Base-by-base conservation (phyloP, 2,113 vertebrate genomes). In the Zingel zingel region DNA sequence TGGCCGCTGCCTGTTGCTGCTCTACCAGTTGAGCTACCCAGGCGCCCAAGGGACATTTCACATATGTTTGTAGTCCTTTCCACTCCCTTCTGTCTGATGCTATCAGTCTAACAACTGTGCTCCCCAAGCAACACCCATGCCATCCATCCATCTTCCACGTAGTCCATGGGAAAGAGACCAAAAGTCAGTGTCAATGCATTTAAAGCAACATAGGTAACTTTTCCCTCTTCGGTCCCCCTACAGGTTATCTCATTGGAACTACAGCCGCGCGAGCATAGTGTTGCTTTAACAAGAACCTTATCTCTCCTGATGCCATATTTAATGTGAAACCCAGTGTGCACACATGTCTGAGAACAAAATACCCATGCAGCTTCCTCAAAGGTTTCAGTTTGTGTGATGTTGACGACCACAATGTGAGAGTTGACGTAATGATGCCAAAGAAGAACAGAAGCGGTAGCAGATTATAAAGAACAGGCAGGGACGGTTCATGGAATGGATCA, bases 291-390 rank as follows among this genome's bases (percentile, higher is more conserved):
- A 30, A 10, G 30, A 74, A 39, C 16, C 0, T 11, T n/a, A 51
- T 72, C 53, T 62, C 7, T n/a, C 8, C 4, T 48, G 15, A 25
- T n/a, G 65, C 0, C 10, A 4, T 51, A 16, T 0, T 68, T 12
- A 14, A 8, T 23, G 36, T 68, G 54, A 85, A 86, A 88, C 47
- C 56, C 30, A 39, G 54, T 58, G 59, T 57, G n/a, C 25, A n/a
- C 48, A 50, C 56, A 65, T 48, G 30, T 23, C 58, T 80, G 82
- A 73, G 81, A 74, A 21, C 33, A 53, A 72, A 43, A 43, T 11
- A 63, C 21, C 4, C 57, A n/a, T n/a, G n/a, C n/a, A 47, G 68
- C 86, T 91, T 89, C 67, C 74, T 79, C 39, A 76, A 27, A 82
- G 30, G 69, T 18, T 47, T 51, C 5, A 14, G 53, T 14, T 23